Base-by-base conservation (phyloP, 2,113 vertebrate genomes). In the Chaetops frenatus region DNA sequence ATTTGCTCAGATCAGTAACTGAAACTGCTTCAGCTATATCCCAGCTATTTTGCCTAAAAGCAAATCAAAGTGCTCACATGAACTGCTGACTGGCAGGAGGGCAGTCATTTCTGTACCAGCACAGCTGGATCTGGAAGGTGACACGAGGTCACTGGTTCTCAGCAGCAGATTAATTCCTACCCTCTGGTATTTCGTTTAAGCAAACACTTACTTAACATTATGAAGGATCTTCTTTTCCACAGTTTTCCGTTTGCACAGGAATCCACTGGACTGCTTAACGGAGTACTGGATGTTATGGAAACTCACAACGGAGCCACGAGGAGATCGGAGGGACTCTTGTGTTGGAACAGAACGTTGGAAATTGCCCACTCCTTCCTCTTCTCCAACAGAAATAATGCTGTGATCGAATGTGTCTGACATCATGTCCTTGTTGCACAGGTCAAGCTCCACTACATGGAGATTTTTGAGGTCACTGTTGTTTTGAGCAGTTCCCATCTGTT, bases 251-350 rank as follows among this genome's bases (percentile, higher is more conserved):
- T 89, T 96, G 78, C 92, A 96, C 3, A 92, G 76, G 80, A 94
- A 88, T 70, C 97, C 96, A 54, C 56, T 91, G 83, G 88, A 81
- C 69, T 91, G 94, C 83, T 92, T 96, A 66, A 97, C 11, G 0
- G 92, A 95, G 85, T 97, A 97, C 70, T 97, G 91, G 81, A 97
- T 97, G 48, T 97, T 85, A 73, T 97, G 97, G 92, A 97, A 97
- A 79, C 96, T 97, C 86, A 97, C 94, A 57, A 97, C 87, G 0
- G 97, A 97, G 48, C 97, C 97, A 25, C 81, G 90, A 56, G 97
- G 97, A 40, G 50, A 93, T 38, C 81, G 90, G 44, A 97, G 60
- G 18, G 97, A 97, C 36, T 97, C 97, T 18, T 61, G 92, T 53
- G 94, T 97, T 56, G 96, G 86, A 84, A 96, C 3, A 47, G 88